Evolutionary conservation across 2,113 vertebrate genomes (phyloP).

Genomic region (Ascaphus truei): DNA sequence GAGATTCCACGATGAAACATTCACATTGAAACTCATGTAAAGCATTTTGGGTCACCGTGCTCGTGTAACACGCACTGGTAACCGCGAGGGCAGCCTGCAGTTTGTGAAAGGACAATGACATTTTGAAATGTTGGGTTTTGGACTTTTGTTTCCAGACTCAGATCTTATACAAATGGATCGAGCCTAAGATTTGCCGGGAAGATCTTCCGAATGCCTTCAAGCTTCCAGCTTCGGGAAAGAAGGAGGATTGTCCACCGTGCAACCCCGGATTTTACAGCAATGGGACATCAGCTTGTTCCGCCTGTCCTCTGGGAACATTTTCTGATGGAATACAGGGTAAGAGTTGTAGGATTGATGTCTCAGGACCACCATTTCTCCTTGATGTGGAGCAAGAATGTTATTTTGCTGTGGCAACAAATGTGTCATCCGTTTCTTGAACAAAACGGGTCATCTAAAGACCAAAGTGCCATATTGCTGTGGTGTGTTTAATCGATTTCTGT

Average conservation of each 20-base stretch:
- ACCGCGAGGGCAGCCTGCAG: too few species aligned
- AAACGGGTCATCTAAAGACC: too few species aligned
- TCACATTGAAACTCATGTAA: background rate
- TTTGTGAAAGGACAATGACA: too few species aligned
- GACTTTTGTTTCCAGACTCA: constrained; percentile 73
- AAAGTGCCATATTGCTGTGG: too few species aligned
- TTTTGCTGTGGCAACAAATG: too few species aligned
- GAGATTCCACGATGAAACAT: background rate
- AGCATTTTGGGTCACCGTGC: too few species aligned
- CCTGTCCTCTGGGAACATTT: constrained; percentile 79
- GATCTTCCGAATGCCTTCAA: constrained; percentile 63
- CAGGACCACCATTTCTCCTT: background rate
- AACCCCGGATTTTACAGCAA: constrained; percentile 96
- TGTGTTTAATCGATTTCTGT: too few species aligned
- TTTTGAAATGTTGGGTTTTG: background rate
- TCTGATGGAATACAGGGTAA: constrained; percentile 85
- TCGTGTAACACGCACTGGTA: too few species aligned
- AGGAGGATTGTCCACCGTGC: constrained; percentile 89
- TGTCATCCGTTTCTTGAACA: too few species aligned
- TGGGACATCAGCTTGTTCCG: constrained; percentile 80
- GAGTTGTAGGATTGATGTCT: background rate
- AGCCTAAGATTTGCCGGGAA: constrained; percentile 90
- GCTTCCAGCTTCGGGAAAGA: constrained; percentile 83
- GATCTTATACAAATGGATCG: constrained; percentile 89
- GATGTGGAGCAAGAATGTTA: too few species aligned